Evolutionary conservation across 2,888 invertebrate genomes (phyloP).

Genomic region (Bombyx huttoni): DNA sequence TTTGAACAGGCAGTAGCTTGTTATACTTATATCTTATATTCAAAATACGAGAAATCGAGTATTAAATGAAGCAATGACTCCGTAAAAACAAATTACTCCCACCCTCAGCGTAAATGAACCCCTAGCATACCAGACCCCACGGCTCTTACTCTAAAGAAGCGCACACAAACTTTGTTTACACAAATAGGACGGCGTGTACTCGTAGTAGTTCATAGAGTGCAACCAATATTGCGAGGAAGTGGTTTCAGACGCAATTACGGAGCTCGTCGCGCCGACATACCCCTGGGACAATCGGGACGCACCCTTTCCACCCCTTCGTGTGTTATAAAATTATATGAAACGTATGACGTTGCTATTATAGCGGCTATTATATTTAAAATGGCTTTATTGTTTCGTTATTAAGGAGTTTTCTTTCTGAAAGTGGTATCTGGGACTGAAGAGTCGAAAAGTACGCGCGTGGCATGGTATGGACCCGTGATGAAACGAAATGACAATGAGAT

Average conservation of each 20-base stretch:
- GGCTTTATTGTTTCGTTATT: no score
- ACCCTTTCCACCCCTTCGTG: constrained; percentile 4
- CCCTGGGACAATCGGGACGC: constrained; percentile 15
- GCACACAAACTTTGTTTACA: not conserved
- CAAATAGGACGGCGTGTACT: not conserved
- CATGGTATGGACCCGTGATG: no score
- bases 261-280: constrained; percentile 28
- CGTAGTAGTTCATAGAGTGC: not conserved
- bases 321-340: constrained; percentile 5
- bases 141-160: not conserved
- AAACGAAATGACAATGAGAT: no score
- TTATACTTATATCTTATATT: no score
- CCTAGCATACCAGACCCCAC: not conserved
- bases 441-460: no score
- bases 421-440: no score
- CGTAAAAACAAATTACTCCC: no score
- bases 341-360: constrained; percentile 2
- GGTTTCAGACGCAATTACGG: constrained; percentile 60
- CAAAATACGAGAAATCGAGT: no score
- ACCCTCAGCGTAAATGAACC: no score
- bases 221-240: constrained; percentile 40
- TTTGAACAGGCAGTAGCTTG: no score
- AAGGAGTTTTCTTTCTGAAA: no score
- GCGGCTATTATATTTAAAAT: not conserved
- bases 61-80: no score